phyloP scores from a whole-genome alignment of 2,113 vertebrate species.

The Dipodomys spectabilis region DNA sequence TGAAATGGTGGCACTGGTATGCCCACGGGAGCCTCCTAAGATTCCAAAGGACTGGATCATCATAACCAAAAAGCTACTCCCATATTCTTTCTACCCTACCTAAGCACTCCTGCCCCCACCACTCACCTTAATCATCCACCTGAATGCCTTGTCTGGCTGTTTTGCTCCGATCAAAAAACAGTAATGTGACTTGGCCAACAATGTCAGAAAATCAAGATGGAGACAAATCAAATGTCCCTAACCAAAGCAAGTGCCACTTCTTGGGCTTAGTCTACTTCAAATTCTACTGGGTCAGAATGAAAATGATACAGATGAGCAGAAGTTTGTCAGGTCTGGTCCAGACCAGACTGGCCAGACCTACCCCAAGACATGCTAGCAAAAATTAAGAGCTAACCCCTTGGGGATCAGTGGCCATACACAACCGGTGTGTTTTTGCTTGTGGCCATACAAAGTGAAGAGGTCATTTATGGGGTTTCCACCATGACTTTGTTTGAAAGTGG shows the following conservation, averaged over 20 bases:
- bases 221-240: slow-evolving; percentile 66
- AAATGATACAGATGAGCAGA: slow-evolving; percentile 57
- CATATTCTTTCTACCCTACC: slow-evolving; percentile 64
- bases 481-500: slow-evolving; percentile 50
- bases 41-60: slow-evolving; percentile 67
- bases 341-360: slow-evolving; percentile 48
- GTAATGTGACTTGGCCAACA: slow-evolving; percentile 64
- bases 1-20: slow-evolving; percentile 54
- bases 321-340: slow-evolving; percentile 50
- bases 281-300: slow-evolving; percentile 65
- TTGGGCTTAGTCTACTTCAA: slow-evolving; percentile 59
- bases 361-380: slow-evolving; percentile 50
- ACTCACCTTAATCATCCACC: slow-evolving; percentile 12
- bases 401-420: slow-evolving; percentile 55
- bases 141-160: slow-evolving; percentile 59
- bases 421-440: slow-evolving; percentile 57
- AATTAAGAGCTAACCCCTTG: slow-evolving; percentile 63
- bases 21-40: slow-evolving; percentile 62
- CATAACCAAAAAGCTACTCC: slow-evolving; percentile 60
- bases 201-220: slow-evolving; percentile 68
- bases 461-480: slow-evolving; percentile 32
- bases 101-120: slow-evolving; percentile 54
- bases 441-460: slow-evolving; percentile 27
- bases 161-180: slow-evolving; percentile 65
- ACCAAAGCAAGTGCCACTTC: slow-evolving; percentile 61